phyloP scores from a whole-genome alignment of 1,140 invertebrate genomes.

The Macrobrachium rosenbergii region DNA sequence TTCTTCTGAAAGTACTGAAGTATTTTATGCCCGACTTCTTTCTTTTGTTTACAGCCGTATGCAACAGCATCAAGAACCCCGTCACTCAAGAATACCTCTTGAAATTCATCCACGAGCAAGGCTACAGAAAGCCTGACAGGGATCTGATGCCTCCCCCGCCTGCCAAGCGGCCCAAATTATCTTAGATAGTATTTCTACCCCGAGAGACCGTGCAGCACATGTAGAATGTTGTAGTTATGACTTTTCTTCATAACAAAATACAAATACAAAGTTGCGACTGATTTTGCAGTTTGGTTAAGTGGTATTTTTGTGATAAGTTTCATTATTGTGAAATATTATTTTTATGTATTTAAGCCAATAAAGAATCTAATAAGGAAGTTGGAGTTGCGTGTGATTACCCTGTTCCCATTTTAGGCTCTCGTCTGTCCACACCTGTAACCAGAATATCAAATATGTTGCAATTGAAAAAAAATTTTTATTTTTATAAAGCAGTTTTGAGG shows the following conservation, averaged over 20 bases:
- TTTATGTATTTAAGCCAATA: no score
- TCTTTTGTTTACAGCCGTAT: constrained; percentile 70
- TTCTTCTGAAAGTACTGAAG: constrained; percentile 36
- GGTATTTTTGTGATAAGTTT: no score
- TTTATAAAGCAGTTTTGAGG: no score
- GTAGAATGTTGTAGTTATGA: not conserved
- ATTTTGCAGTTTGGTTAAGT: no score
- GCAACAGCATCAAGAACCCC: constrained; percentile 78
- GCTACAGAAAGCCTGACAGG: constrained; percentile 67
- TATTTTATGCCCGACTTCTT: constrained; percentile 39
- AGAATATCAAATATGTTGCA: no score
- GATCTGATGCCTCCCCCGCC: constrained; percentile 64
- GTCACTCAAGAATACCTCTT: constrained; percentile 86
- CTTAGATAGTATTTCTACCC: not conserved
- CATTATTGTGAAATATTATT: no score
- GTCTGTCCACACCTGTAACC: no score
- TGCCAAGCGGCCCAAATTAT: constrained; percentile 40
- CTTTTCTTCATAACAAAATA: constrained; percentile 4
- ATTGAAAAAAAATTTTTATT: no score
- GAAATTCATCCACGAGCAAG: constrained; percentile 78
- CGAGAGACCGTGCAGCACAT: not conserved
- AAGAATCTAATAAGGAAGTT: no score
- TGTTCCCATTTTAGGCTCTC: no score
- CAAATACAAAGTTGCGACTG: no score
- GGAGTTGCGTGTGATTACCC: no score